These are phyloP conservation scores for Galaxias olidus DNA, from an alignment of 2,797 vertebrate species.

Conservation along the genomic window DNA sequence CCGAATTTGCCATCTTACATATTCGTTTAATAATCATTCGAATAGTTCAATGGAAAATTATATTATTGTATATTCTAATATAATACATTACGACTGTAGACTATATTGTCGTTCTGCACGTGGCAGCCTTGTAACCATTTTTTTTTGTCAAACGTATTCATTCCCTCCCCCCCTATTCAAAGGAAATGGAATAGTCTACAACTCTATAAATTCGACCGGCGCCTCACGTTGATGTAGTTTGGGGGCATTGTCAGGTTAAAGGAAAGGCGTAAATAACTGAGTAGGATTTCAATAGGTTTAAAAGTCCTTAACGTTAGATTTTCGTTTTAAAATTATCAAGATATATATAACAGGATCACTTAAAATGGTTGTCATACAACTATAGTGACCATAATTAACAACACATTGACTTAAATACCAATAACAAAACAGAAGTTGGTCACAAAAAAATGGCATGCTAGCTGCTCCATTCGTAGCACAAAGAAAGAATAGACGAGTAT, in stretches of 20 bases:
- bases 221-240: constrained; percentile 46
- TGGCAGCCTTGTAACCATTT: background rate
- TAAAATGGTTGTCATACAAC: constrained; percentile 20
- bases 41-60: no score
- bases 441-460: constrained; percentile 47
- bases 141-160: background rate
- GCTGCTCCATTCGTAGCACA: constrained; percentile 42
- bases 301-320: constrained; percentile 14
- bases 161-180: background rate
- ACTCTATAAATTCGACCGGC: constrained; percentile 44
- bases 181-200: constrained; percentile 53
- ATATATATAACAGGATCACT: constrained; percentile 11
- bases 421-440: constrained; percentile 44
- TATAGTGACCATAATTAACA: constrained; percentile 23
- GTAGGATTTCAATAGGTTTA: constrained; percentile 32
- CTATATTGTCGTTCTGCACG: background rate
- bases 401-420: constrained; percentile 34
- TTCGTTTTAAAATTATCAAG: constrained; percentile 13
- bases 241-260: constrained; percentile 50
- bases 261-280: background rate
- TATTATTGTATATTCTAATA: no score
- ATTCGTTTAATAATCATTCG: no score
- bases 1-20: no score
- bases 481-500: constrained; percentile 38
- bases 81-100: no score